Evolutionary conservation across 2,888 invertebrate genomes (phyloP), one percentile per base, ranked within the genome.

Genomic region (Diplolepis rosae): DNA sequence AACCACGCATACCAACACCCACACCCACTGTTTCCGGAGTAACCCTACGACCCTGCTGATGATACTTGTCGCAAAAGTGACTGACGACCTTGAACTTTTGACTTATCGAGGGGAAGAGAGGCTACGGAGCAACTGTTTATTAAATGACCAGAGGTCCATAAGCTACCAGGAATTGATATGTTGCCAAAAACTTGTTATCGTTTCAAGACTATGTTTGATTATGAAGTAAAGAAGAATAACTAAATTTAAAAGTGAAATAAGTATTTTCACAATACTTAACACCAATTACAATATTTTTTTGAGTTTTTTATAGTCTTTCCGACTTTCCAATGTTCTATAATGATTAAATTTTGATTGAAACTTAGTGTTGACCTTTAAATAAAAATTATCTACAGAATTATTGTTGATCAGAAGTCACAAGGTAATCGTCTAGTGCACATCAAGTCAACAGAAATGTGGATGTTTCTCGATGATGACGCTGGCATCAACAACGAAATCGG

Each of bases 71-170:
- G 24, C 61, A 61, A 61, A 61, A 39, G 24, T 39, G 24, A 61
- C 61, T 13, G 7, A 61, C 27, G 39, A 39, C 61, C 61, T 61
- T 61, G 39, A 61, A 61, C 39, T 61, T 61, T 61, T 61, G 35
- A 61, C 39, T 39, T 24, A 39, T n/a, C 13, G 24, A 61, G 6
- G 35, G 52, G 28, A 52, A 30, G 27, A 52, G 52, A 28, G 28
- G 9, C 52, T 5, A 32, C 15, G 18, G 32, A 30, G 56, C 32
- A 18, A 56, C 32, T 35, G 35, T 61, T 35, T 35, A 61, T 61
- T 61, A 35, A 61, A 35, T 22, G 32, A 11, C 24, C 24, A 39
- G 30, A 32, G 56, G 32, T 22, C 30, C 35, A 35, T 35, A 22
- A 24, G 35, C 35, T 28, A 28, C 52, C 15, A 18, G 56, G 13